Conservation (phyloP, 2,888 invertebrate genomes). For the Eudemis profundana region DNA sequence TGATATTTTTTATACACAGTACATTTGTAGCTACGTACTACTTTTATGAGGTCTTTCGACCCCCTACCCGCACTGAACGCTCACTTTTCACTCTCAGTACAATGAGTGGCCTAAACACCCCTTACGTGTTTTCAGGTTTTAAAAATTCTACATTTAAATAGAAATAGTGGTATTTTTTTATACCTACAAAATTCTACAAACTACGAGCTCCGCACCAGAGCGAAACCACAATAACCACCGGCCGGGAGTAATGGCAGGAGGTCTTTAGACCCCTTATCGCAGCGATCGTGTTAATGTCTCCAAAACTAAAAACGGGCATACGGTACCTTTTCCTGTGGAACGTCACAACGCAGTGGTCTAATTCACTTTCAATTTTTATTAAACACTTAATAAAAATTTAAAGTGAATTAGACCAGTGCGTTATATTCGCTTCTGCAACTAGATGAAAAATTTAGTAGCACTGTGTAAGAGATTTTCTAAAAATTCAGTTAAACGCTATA, state of each 20-base stretch:
- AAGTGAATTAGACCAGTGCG: not conserved
- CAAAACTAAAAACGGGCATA: no score
- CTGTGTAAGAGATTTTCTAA: constrained; percentile 53
- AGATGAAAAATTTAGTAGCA: constrained; percentile 36
- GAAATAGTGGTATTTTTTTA: no score
- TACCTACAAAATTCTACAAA: no score
- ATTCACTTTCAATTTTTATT: not conserved
- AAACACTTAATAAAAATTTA: not conserved
- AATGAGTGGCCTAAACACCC: no score
- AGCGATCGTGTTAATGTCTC: no score
- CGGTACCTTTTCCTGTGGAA: no score
- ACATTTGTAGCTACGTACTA: not conserved
- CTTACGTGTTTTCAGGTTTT: no score
- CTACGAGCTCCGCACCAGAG: not conserved
- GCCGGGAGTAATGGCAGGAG: no score
- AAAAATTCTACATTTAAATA: no score
- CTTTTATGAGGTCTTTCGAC: not conserved
- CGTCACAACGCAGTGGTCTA: not conserved
- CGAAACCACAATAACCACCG: not conserved
- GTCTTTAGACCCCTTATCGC: no score
- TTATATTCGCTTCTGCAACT: not conserved
- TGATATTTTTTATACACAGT: no score
- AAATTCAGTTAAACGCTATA: constrained; percentile 55
- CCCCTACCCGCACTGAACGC: not conserved
- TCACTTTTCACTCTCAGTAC: constrained; percentile 1